Base-by-base conservation (phyloP, 2,888 invertebrate genomes). In the Bursaphelenchus okinawaensis region DNA sequence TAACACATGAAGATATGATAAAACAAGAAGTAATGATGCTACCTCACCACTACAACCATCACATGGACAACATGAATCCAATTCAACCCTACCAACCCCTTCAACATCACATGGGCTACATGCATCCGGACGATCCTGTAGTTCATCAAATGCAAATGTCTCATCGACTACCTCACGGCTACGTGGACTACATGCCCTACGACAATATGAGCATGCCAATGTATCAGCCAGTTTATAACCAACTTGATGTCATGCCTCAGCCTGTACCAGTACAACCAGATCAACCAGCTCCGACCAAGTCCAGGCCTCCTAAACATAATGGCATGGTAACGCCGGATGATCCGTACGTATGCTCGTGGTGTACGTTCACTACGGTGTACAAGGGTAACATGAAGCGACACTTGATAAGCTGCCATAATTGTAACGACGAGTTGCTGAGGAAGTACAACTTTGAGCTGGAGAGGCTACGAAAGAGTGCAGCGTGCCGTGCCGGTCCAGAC, bases 341-440 rank as follows among this genome's bases (percentile, higher is more conserved):
- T 55, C 76, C 78, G n/a, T 78, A 76, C 66, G 68, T 75, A 31
- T 79, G 79, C 66, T 70, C 74, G n/a, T 76, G 71, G 65, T 79
- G 79, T 58, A 72, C 75, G 22, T 79, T 79, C 63, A 70, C 73
- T 55, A 79, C 78, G 9, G 75, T 79, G 50, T 79, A 79, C 73
- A 79, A 79, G 61, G 80, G 80, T 20, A 80, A 80, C 66, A 80
- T 80, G 80, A 80, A 80, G 58, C 69, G 80, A 16, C 80, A 80
- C 63, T 63, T 80, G 52, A 65, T 65, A 9, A 27, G 26, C 7
- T 70, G 69, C 8, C 67, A 66, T 50, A 59, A 57, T 19, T 66
- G 69, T 16, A 69, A 58, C 22, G 67, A 66, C 51, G 67, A 71
- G 31, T 26, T 57, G 27, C 50, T 69, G 12, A 57, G 68, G 9